phyloP scores from a whole-genome alignment of 2,888 invertebrate genomes.

The Chrysina gloriosa region DNA sequence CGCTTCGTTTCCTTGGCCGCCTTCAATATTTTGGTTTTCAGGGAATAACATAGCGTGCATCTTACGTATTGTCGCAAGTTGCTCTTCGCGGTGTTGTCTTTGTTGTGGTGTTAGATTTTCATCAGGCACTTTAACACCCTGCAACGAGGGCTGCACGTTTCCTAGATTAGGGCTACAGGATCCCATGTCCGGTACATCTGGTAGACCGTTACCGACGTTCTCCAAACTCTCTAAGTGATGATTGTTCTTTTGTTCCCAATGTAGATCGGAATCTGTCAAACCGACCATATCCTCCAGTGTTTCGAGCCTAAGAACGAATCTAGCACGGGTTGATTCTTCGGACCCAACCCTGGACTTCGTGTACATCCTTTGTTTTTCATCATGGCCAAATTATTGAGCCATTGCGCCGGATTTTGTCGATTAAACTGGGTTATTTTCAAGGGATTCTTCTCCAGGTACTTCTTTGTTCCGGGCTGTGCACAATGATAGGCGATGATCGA shows the following conservation, averaged over 20 bases:
- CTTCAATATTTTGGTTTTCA: constrained; percentile 70
- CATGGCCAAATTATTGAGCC: constrained; percentile 82
- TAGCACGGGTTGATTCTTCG: constrained; percentile 59
- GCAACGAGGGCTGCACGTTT: constrained; percentile 72
- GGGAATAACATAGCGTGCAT: constrained; percentile 95
- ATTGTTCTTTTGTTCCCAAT: constrained; percentile 67
- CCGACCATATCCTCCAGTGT: constrained; percentile 65
- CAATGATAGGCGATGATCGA: constrained; percentile 96
- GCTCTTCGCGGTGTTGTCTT: constrained; percentile 92
- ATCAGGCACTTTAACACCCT: constrained; percentile 90
- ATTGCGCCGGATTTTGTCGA: constrained; percentile 84
- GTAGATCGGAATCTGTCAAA: constrained; percentile 63
- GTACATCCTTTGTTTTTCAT: constrained; percentile 78
- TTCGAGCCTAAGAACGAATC: constrained; percentile 63
- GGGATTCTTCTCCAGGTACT: constrained; percentile 94
- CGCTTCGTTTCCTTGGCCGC: constrained; percentile 40
- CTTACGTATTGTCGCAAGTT: constrained; percentile 89
- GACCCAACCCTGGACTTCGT: constrained; percentile 68
- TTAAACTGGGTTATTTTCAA: constrained; percentile 89
- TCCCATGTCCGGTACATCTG: constrained; percentile 63
- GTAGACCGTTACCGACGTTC: constrained; percentile 63
- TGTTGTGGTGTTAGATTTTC: constrained; percentile 97
- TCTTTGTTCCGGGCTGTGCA: constrained; percentile 94
- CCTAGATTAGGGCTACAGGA: constrained; percentile 68
- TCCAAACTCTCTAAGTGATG: constrained; percentile 63